Conservation (phyloP, 2,888 invertebrate genomes). For the Nysson spinosus region DNA sequence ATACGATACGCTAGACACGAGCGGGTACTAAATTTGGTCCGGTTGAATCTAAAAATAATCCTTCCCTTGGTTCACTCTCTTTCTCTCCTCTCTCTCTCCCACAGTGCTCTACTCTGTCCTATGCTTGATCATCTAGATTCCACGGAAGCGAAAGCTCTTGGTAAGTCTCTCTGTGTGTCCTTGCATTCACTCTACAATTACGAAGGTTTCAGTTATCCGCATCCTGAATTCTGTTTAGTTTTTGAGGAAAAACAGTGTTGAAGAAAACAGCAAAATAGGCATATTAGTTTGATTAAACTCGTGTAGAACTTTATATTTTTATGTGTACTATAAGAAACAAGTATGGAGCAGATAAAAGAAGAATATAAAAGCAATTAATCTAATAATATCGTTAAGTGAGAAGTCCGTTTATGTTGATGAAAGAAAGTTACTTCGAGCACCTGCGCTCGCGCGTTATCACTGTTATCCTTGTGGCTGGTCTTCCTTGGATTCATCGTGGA, state of each 20-base stretch:
- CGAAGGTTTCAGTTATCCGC: no score
- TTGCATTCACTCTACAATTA: neutral
- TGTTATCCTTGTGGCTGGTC: neutral
- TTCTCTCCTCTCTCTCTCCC: slow-evolving; percentile 51
- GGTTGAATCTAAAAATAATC: slow-evolving; percentile 73
- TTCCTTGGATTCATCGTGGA: neutral
- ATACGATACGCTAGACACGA: slow-evolving; percentile 73
- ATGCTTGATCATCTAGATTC: slow-evolving; percentile 61
- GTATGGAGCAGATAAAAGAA: no score
- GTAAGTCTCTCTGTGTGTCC: slow-evolving; percentile 57
- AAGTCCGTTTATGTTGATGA: no score
- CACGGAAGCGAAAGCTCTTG: slow-evolving; percentile 59
- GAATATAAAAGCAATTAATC: no score
- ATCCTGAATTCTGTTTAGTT: no score
- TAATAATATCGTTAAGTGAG: no score
- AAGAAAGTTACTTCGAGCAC: no score
- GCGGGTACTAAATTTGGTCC: slow-evolving; percentile 76
- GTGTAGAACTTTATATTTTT: no score
- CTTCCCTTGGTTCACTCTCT: slow-evolving; percentile 48
- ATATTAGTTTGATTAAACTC: no score
- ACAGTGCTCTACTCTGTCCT: slow-evolving; percentile 52
- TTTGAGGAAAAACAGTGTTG: no score
- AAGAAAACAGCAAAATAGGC: no score
- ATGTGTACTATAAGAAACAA: no score
- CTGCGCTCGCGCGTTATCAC: neutral